Conservation (phyloP, 2,113 vertebrate species). For the Galemys pyrenaicus region DNA sequence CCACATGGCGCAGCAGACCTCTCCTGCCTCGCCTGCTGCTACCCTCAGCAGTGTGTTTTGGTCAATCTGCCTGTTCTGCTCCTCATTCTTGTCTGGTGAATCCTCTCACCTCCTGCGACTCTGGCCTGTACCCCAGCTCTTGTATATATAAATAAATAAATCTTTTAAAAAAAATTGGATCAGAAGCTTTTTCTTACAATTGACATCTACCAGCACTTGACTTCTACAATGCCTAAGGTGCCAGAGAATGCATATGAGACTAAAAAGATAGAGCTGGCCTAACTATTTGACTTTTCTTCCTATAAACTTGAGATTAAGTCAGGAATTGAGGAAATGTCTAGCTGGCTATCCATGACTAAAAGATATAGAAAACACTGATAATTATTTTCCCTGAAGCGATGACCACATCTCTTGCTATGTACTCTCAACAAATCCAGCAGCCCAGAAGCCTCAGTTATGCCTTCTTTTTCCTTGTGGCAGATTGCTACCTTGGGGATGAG, state of each 20-base stretch:
- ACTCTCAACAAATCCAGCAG: too few relatives aligned
- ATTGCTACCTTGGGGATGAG: not conserved
- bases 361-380: not conserved
- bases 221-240: not conserved
- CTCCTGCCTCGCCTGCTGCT: too few relatives aligned
- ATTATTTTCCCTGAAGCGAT: not conserved
- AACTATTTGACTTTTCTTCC: not conserved
- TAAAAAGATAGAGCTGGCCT: not conserved
- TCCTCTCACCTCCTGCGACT: too few relatives aligned
- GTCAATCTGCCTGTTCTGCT: too few relatives aligned
- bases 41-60: too few relatives aligned
- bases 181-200: not conserved
- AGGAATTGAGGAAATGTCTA: not conserved
- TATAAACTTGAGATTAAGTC: not conserved
- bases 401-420: too few relatives aligned
- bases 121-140: too few relatives aligned
- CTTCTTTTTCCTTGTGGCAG: not conserved
- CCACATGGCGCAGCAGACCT: too few relatives aligned
- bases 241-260: constrained; percentile 2
- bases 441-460: too few relatives aligned
- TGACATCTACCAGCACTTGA: not conserved
- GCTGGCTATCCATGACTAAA: not conserved
- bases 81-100: too few relatives aligned
- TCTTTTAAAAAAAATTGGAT: not conserved
- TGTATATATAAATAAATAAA: too few relatives aligned